Base-by-base conservation (phyloP, 2,113 vertebrate genomes). In the Thunnus maccoyii region DNA sequence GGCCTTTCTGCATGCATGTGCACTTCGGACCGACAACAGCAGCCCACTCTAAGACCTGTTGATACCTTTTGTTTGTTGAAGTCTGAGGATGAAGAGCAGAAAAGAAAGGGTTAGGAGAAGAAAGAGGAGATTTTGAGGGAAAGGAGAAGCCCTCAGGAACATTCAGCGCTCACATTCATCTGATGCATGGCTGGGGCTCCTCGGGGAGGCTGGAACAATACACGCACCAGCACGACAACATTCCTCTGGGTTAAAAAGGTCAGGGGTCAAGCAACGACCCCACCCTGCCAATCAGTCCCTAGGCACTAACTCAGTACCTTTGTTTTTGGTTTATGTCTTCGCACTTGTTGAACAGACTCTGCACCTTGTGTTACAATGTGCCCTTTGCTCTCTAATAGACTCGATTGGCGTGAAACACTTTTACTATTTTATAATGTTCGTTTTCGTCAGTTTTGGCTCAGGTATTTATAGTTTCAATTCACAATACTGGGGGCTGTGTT, bases 231-330 rank as follows among this genome's bases (percentile, higher is more conserved):
- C 89, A 90, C 71, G 78, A 88, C 90, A 88, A 84, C 91, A 95
- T 95, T 95, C 93, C 88, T 92, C 2, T 50, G 88, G 93, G 92
- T 94, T 93, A 93, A 86, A 91, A 90, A 89, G 90, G 88, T 91
- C 87, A 90, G 76, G 82, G 91, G 94, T 93, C 89, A 80, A 71
- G 25, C 55, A 13, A 50, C 44, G 74, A 91, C 89, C 89, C 93
- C 88, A 85, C 88, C 85, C 92, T 90, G 89, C 86, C 91, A 93
- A 91, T 94, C 92, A 90, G 87, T 89, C 78, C 82, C 74, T 81
- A 86, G 88, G 91, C 88, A 86, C 90, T 81, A 87, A 88, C 80
- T 88, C 56, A 11, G 55, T 57, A 83, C 76, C 86, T 90, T 91
- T 93, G 82, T 86, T 87, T 93, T 90, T 89, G 82, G 56, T 85